Evolutionary conservation across 23 tunicate species (phyloP).

Genomic region (Ascidia mentula): DNA sequence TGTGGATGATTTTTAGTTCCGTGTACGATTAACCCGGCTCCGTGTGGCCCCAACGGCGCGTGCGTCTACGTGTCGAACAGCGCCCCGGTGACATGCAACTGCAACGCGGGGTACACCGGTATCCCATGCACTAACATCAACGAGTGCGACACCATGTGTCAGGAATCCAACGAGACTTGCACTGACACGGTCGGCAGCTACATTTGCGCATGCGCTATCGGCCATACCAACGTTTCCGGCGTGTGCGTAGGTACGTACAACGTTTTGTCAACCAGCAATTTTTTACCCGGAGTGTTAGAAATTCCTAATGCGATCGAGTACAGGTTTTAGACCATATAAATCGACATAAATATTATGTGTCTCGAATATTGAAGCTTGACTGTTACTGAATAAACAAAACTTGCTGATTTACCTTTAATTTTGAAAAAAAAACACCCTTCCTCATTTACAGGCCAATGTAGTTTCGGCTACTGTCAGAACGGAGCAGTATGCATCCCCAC

Average conservation of each 20-base stretch:
- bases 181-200: conserved; percentile 4
- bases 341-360: too few species aligned
- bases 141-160: conserved; percentile 10
- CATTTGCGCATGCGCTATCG: conserved; percentile 13
- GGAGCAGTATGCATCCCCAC: conserved; percentile 27
- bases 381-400: too few species aligned
- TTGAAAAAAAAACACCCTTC: not conserved
- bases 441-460: conserved; percentile 23
- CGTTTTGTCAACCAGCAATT: too few species aligned
- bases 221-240: conserved; percentile 1
- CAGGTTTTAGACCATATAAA: too few species aligned
- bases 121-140: conserved; percentile 3
- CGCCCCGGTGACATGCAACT: not conserved
- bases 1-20: too few species aligned
- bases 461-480: conserved; percentile 19
- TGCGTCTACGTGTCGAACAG: not conserved
- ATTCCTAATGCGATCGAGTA: too few species aligned
- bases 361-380: too few species aligned
- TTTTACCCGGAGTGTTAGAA: too few species aligned
- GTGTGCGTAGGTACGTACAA: not conserved
- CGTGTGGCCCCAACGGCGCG: not conserved
- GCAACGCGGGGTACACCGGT: conserved; percentile 31
- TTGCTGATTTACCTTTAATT: too few species aligned
- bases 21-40: too few species aligned
- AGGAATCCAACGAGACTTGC: conserved; percentile 8